Evolutionary conservation across 2,797 vertebrate species (phyloP).

Genomic region (Vireo griseus): DNA sequence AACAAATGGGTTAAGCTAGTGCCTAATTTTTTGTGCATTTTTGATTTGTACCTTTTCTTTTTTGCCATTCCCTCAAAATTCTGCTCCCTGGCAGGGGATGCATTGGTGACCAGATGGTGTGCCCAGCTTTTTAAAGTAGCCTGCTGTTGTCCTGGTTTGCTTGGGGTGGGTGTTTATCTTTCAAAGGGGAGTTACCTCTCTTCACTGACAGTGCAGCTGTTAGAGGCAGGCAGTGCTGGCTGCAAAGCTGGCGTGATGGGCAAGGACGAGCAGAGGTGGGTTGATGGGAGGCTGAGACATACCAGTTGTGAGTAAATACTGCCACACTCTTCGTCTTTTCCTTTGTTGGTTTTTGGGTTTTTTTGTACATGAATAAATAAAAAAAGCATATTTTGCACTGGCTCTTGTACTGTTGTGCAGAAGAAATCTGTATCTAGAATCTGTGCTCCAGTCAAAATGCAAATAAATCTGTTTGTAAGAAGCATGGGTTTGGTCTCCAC

Average conservation of each 20-base stretch:
- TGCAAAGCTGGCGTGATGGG: not conserved
- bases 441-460: slow-evolving; percentile 71
- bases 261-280: not conserved
- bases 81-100: not conserved
- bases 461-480: slow-evolving; percentile 78
- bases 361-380: slow-evolving; percentile 63
- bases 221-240: not conserved
- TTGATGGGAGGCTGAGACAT: not conserved
- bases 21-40: slow-evolving; percentile 15
- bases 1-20: slow-evolving; percentile 10
- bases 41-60: not conserved
- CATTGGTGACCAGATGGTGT: not conserved
- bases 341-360: not conserved
- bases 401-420: slow-evolving; percentile 67
- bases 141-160: slow-evolving; percentile 35
- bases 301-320: slow-evolving; percentile 62
- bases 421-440: slow-evolving; percentile 66
- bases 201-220: slow-evolving; percentile 13
- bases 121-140: not conserved
- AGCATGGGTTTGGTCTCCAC: not conserved
- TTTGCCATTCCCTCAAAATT: not conserved
- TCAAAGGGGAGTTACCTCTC: slow-evolving; percentile 21
- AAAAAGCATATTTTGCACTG: slow-evolving; percentile 77
- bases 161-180: slow-evolving; percentile 33
- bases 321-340: slow-evolving; percentile 45